A percentile compares a stretch with the other conserved stretches of the same genome.
These are phyloP conservation scores for Aromia moschata DNA, from an alignment of 2,888 invertebrate genomes.

Conservation along the genomic window DNA sequence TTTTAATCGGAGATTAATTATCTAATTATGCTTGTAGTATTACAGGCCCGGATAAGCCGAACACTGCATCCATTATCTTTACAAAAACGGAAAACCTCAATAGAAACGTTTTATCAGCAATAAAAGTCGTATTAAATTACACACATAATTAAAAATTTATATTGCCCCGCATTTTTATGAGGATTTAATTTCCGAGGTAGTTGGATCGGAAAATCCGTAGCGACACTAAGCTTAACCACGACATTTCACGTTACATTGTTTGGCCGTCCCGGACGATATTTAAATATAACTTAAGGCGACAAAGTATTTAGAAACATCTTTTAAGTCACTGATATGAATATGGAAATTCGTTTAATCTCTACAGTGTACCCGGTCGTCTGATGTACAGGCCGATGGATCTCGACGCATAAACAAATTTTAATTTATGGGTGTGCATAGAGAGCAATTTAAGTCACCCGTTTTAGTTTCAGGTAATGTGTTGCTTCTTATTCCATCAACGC, in stretches of 20 bases:
- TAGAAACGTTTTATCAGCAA: slow-evolving; percentile 9
- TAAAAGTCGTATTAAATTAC: slow-evolving; percentile 21
- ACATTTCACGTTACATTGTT: slow-evolving; percentile 37
- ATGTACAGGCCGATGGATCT: slow-evolving; percentile 10
- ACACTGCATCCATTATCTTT: slow-evolving; percentile 7
- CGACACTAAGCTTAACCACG: slow-evolving; percentile 41
- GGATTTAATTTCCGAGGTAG: slow-evolving; percentile 37
- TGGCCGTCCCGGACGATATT: slow-evolving; percentile 20
- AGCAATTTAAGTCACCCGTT: too few species aligned
- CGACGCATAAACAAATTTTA: too few species aligned
- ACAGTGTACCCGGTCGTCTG: slow-evolving; percentile 12
- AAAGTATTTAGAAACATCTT: slow-evolving; percentile 26
- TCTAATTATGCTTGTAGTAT: neutral
- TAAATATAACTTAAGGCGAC: slow-evolving; percentile 26
- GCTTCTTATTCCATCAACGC: too few species aligned
- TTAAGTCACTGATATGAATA: slow-evolving; percentile 21
- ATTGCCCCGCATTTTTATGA: slow-evolving; percentile 33
- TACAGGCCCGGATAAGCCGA: slow-evolving; percentile 1
- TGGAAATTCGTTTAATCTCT: slow-evolving; percentile 23
- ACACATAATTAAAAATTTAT: slow-evolving; percentile 23
- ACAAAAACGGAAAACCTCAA: slow-evolving; percentile 1
- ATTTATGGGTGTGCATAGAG: too few species aligned
- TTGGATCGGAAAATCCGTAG: slow-evolving; percentile 38
- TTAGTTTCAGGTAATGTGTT: too few species aligned
- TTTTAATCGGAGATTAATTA: neutral